Conservation (phyloP, 1,140 invertebrate genomes). For the Aphelenchoides fujianensis region DNA sequence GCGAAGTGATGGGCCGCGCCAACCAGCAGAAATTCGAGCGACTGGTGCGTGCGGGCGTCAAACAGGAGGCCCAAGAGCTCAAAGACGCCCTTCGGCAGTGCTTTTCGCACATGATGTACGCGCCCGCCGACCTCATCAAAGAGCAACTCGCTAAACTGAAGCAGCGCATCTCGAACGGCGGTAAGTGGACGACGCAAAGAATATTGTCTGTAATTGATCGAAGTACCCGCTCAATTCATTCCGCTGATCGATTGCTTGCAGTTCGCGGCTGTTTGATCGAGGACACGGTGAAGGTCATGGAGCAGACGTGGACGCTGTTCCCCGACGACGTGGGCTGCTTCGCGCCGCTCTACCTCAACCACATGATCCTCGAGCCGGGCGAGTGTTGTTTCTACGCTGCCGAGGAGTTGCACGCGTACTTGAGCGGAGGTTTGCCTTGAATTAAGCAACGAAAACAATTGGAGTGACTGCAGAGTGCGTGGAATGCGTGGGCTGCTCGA, state of each 20-base stretch:
- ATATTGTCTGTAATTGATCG: no score
- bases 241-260: conserved; percentile 25
- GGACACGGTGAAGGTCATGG: conserved; percentile 63
- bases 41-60: conserved; percentile 19
- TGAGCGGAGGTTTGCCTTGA: conserved; percentile 82
- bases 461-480: conserved; percentile 82
- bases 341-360: conserved; percentile 87
- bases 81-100: conserved; percentile 36
- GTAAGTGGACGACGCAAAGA: no score
- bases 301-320: conserved; percentile 68
- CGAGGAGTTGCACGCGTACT: conserved; percentile 92
- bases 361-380: conserved; percentile 78
- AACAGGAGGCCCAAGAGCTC: conserved; percentile 23
- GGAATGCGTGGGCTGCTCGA: conserved; percentile 97
- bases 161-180: conserved; percentile 23
- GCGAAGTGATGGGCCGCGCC: conserved; percentile 44
- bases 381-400: conserved; percentile 86
- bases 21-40: conserved; percentile 40
- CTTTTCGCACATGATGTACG: conserved; percentile 39
- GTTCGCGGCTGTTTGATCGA: conserved; percentile 48
- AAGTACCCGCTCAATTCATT: no score
- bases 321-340: conserved; percentile 91
- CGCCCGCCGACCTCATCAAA: conserved; percentile 25
- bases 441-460: background rate
- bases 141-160: conserved; percentile 32